Evolutionary conservation across 2,113 vertebrate species (phyloP), one percentile per base, ranked within the genome.

Genomic region (Myocastor coypus): DNA sequence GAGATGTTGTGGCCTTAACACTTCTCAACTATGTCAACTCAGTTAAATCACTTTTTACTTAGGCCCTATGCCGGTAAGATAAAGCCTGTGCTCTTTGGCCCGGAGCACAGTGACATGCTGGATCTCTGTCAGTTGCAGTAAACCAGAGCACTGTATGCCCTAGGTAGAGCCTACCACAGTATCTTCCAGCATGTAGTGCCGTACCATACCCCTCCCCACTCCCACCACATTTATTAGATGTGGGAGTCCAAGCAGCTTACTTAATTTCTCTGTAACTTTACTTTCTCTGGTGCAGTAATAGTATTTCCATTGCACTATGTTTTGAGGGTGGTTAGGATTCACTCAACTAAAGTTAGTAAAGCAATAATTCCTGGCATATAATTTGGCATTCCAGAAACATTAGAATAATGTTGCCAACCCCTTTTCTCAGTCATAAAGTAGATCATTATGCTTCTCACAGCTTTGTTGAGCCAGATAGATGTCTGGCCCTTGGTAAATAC

Each of bases 21-120:
- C 30, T 81, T 83, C 83, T 66, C n/a, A 83, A 87, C 78, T 83
- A 71, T 80, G 75, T 13, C 50, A 82, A 94, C 66, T 50, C 32
- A 19, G 40, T 63, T n/a, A 57, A 69, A 87, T 89, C 46, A 63
- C 37, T 91, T 90, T 91, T 26, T 50, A 59, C 3, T 26, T 40
- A 86, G 87, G 71, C 81, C 17, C 61, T 64, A 10, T 5, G 26
- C 37, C 63, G 61, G 52, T 24, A 52, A 42, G n/a, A 40, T 42
- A 16, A 46, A 20, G 5, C 19, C n/a, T 5, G 42, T 12, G 40
- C n/a, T 93, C 61, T 78, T 63, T 20, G 78, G 55, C 80, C 32
- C 42, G 34, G 28, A 63, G 77, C 30, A 66, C 30, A 82, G 83
- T 66, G 63, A 13, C 24, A 57, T 52, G 50, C 40, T 73, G 64